These are phyloP conservation scores for Drosophila yooni DNA, from an alignment of 2,888 invertebrate species.

Conservation along the genomic window DNA sequence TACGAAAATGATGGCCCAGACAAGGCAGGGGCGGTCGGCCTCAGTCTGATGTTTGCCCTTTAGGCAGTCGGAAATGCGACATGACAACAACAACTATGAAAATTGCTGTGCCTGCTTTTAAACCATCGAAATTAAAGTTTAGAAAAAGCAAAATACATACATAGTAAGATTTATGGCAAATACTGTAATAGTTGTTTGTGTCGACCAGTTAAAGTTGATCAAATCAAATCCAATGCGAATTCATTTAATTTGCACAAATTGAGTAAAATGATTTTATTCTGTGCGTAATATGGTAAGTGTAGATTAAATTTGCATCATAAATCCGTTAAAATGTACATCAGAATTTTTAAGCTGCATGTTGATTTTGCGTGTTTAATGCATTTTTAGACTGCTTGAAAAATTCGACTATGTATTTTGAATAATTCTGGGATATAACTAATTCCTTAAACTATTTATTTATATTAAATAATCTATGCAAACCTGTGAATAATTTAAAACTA, in stretches of 20 bases:
- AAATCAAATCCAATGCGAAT: conserved; percentile 1
- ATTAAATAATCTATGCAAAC: too few relatives aligned
- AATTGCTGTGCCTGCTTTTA: conserved; percentile 28
- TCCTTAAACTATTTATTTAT: background rate
- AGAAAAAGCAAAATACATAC: conserved; percentile 13
- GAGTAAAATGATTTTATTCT: background rate
- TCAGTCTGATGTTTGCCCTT: conserved; percentile 50
- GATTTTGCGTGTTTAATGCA: background rate
- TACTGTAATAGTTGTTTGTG: conserved; percentile 8
- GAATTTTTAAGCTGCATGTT: background rate
- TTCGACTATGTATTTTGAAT: background rate
- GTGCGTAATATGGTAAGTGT: background rate
- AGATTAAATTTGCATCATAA: background rate
- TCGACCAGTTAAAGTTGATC: conserved; percentile 21
- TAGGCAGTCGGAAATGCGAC: conserved; percentile 49
- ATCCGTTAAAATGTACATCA: background rate
- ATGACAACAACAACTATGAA: conserved; percentile 19
- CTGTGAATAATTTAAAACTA: too few relatives aligned
- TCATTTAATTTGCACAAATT: conserved; percentile 8
- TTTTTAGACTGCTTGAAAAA: background rate
- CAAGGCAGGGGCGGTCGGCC: conserved; percentile 1
- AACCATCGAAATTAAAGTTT: conserved; percentile 35
- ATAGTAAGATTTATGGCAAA: conserved; percentile 24
- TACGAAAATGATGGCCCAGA: conserved; percentile 52
- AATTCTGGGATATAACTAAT: background rate